Percentiles rank a stretch among this genome's conserved stretches.
Evolutionary conservation across 2,113 vertebrate genomes (phyloP).

Genomic region (Epinephelus lanceolatus): DNA sequence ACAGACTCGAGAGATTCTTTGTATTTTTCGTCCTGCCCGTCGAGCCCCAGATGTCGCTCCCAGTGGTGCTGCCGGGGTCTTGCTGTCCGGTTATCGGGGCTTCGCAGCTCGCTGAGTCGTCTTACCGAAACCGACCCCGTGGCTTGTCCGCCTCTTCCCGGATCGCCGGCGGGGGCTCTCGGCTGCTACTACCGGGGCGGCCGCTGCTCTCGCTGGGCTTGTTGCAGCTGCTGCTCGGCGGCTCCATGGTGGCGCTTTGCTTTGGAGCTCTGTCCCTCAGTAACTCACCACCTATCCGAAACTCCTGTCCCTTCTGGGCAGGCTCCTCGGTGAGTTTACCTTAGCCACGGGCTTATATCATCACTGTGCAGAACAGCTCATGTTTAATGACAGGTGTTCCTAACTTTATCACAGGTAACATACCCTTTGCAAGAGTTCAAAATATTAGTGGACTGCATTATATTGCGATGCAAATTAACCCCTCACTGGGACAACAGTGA

Average conservation of each 20-base stretch:
- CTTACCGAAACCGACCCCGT: constrained; percentile 68
- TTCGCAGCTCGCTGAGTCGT: constrained; percentile 69
- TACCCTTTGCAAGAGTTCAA: neutral
- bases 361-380: neutral
- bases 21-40: neutral
- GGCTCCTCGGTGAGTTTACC: constrained; percentile 91
- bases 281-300: constrained; percentile 78
- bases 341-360: neutral
- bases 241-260: constrained; percentile 89
- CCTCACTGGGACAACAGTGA: too few species aligned
- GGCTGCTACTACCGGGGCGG: constrained; percentile 76
- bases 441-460: too few species aligned
- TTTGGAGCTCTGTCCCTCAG: constrained; percentile 88
- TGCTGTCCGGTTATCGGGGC: constrained; percentile 84
- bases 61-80: constrained; percentile 87
- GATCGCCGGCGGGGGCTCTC: constrained; percentile 52
- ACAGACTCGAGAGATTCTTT: neutral
- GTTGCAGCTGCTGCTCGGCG: constrained; percentile 89
- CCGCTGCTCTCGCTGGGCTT: constrained; percentile 87
- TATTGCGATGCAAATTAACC: neutral
- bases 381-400: neutral
- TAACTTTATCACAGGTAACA: neutral
- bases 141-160: constrained; percentile 68
- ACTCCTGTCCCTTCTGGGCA: constrained; percentile 89
- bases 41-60: constrained; percentile 83